These are phyloP conservation scores for Lasioglossum malachurum DNA, from an alignment of 2,888 invertebrate species.

Conservation along the genomic window DNA sequence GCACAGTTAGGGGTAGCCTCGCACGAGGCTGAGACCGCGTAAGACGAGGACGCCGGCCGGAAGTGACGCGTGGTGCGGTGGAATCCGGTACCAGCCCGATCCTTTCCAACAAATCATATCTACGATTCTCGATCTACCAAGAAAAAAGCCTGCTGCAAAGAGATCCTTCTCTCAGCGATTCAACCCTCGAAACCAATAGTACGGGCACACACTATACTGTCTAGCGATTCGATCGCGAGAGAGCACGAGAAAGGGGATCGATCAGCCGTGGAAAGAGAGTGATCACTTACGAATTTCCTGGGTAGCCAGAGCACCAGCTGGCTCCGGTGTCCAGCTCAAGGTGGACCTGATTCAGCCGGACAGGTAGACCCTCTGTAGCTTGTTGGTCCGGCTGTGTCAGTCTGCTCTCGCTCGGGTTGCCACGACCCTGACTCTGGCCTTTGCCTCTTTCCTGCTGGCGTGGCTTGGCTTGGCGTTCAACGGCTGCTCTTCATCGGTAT, in stretches of 20 bases:
- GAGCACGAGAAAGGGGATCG: neutral
- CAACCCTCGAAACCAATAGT: too few species aligned
- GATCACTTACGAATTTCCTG: constrained; percentile 61
- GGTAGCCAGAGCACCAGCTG: constrained; percentile 45
- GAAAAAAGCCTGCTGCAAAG: neutral
- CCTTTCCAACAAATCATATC: neutral
- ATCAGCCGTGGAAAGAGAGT: neutral
- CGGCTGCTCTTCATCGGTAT: constrained; percentile 8
- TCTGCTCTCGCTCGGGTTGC: neutral
- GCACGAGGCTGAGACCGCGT: neutral
- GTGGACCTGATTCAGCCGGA: neutral
- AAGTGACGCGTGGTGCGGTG: constrained; percentile 33
- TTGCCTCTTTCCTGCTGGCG: constrained; percentile 2
- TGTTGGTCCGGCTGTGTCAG: neutral
- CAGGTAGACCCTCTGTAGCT: neutral
- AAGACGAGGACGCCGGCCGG: constrained; percentile 28
- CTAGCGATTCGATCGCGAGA: neutral
- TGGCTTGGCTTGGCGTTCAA: constrained; percentile 1
- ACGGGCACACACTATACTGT: neutral
- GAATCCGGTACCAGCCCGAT: constrained; percentile 8
- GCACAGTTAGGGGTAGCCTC: neutral
- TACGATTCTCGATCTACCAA: neutral
- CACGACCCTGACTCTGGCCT: neutral
- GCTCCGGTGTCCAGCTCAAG: constrained; percentile 53
- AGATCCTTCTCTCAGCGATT: neutral